Evolutionary conservation across 2,888 invertebrate species (phyloP).

Genomic region (Nomada hirtipes): DNA sequence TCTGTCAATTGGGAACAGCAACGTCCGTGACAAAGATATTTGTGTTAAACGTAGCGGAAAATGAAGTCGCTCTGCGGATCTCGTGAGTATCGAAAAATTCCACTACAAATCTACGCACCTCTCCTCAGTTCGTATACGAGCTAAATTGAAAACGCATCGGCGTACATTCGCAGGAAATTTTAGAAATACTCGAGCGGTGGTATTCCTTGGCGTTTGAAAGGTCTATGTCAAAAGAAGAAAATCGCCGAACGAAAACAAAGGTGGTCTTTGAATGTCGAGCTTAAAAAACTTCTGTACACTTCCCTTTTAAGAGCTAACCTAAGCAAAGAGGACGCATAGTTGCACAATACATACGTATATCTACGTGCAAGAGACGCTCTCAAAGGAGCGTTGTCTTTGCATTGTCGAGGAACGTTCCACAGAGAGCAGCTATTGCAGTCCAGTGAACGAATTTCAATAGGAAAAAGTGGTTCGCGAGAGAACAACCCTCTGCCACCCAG

Average conservation of each 20-base stretch:
- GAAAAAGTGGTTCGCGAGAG: neutral
- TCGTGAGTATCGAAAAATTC: neutral
- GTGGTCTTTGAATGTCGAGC: no score
- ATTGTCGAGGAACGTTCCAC: neutral
- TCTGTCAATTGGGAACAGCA: neutral
- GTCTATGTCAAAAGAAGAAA: neutral
- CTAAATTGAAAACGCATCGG: no score
- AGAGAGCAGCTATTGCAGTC: neutral
- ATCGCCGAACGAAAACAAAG: neutral
- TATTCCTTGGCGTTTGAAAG: no score
- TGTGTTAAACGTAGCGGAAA: neutral
- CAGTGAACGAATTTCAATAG: neutral
- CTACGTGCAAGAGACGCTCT: neutral
- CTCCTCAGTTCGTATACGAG: no score
- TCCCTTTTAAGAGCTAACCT: neutral
- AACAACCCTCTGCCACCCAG: neutral
- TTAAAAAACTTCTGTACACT: neutral
- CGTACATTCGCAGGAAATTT: no score
- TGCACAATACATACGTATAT: neutral
- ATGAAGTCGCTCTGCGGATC: neutral
- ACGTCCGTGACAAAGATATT: neutral
- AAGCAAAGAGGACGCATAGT: neutral
- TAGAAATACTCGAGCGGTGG: no score
- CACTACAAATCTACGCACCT: no score
- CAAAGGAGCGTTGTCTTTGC: constrained; percentile 14